These are phyloP conservation scores for Habropoda laboriosa DNA, from an alignment of 1,140 invertebrate genomes.

Conservation along the genomic window DNA sequence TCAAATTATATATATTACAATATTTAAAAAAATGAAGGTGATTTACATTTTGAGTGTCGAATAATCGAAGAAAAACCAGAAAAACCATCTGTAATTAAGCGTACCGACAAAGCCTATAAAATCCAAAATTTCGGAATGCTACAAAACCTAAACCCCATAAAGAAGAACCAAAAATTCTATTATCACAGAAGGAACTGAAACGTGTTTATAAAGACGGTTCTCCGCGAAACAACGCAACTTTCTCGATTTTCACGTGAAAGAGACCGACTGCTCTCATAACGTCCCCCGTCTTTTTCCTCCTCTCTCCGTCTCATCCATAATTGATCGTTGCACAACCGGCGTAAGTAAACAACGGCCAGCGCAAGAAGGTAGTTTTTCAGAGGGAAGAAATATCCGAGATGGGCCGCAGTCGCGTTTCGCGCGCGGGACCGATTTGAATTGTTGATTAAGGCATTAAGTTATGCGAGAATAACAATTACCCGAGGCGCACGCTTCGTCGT, in stretches of 20 bases:
- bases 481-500: slow-evolving; percentile 16
- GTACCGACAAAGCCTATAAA: too few relatives aligned
- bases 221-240: too few relatives aligned
- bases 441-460: slow-evolving; percentile 67
- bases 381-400: slow-evolving; percentile 32
- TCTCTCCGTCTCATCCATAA: slow-evolving; percentile 57
- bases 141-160: too few relatives aligned
- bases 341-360: slow-evolving; percentile 54
- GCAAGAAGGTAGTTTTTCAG: slow-evolving; percentile 35
- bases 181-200: too few relatives aligned
- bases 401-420: slow-evolving; percentile 57
- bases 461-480: slow-evolving; percentile 61
- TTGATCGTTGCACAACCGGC: slow-evolving; percentile 43
- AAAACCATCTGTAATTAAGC: too few relatives aligned
- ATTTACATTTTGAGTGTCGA: not conserved
- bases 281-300: not conserved
- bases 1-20: not conserved
- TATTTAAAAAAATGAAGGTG: not conserved
- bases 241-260: too few relatives aligned
- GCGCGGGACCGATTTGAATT: slow-evolving; percentile 63
- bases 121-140: too few relatives aligned
- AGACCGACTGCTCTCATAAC: too few relatives aligned
- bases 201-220: too few relatives aligned
- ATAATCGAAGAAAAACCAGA: too few relatives aligned
- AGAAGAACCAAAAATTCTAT: too few relatives aligned